A percentile compares a stretch with the other conserved stretches of the same genome.
These are phyloP conservation scores for Campoplex capitator DNA, from an alignment of 2,888 invertebrate genomes.

Conservation along the genomic window DNA sequence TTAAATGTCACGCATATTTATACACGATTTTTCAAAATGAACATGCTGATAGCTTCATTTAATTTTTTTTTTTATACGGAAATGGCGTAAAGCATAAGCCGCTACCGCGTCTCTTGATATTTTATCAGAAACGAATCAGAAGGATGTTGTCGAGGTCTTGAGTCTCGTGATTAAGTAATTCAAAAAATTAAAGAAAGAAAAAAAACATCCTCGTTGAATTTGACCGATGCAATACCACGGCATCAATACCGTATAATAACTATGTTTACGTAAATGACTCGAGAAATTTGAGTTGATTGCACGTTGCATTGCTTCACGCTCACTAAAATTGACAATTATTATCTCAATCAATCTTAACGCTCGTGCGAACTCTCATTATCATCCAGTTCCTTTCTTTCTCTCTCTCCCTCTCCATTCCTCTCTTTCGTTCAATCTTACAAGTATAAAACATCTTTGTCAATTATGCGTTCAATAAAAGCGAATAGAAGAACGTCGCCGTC, in stretches of 20 bases:
- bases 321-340: constrained; percentile 32
- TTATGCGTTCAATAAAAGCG: not conserved
- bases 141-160: not conserved
- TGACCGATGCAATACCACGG: not conserved
- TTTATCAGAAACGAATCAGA: not conserved
- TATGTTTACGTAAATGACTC: not conserved
- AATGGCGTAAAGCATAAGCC: not conserved
- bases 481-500: not conserved
- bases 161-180: not conserved
- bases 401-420: not conserved
- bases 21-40: not conserved
- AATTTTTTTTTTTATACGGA: not conserved
- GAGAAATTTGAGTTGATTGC: constrained; percentile 12
- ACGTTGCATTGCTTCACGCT: constrained; percentile 12
- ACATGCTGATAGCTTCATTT: not conserved
- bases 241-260: constrained; percentile 1
- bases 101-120: no score
- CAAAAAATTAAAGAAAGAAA: not conserved
- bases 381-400: not conserved
- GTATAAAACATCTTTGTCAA: constrained; percentile 12
- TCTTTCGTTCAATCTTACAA: not conserved
- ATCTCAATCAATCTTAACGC: constrained; percentile 4
- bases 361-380: constrained; percentile 26
- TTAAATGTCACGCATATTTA: not conserved
- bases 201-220: not conserved